Base-by-base conservation (phyloP, 2,113 vertebrate species). In the Diphyllodes magnificus region DNA sequence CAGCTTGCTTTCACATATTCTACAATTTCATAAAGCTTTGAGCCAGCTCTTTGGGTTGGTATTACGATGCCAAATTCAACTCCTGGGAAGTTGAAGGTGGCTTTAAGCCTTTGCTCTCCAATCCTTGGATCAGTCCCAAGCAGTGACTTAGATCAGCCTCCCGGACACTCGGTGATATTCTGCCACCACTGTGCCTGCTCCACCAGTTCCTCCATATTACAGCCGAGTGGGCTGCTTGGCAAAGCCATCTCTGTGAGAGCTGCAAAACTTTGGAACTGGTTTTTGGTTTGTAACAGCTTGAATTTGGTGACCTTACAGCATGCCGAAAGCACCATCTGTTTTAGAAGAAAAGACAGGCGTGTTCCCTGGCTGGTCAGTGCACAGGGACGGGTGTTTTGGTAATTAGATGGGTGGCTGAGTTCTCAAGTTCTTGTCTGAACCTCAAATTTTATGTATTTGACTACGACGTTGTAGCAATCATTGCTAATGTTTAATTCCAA, bases 1-100 rank as follows among this genome's bases (percentile, higher is more conserved):
- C 95, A 97, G 95, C 84, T 97, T 97, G 95, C 93, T 94, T 70
- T 95, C 93, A 56, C 91, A 95, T 89, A 95, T 73, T 97, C 94
- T 96, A 92, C 93, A 94, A 88, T 97, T 93, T 86, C 92, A 94
- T 88, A 94, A 92, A 95, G 94, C 93, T 96, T 63, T 64, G 79
- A 96, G 94, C 93, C 96, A 96, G 88, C 86, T 94, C 76, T 95
- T 93, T 68, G 92, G 82, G 68, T 88, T 86, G 75, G 90, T n/a
- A 33, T 90, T 88, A 68, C 1, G 85, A 77, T 93, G 95, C 93
- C 94, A 85, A 92, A 84, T 95, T 76, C 96, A 93, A 2, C 90
- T 94, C 92, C 92, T 88, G 93, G 93, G 90, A 96, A 97, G 95
- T 60, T 91, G 56, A 92, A 97, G 94, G 95, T 96, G 85, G 92